phyloP scores from a whole-genome alignment of 2,888 invertebrate genomes.

The Heliothis peltigera region DNA sequence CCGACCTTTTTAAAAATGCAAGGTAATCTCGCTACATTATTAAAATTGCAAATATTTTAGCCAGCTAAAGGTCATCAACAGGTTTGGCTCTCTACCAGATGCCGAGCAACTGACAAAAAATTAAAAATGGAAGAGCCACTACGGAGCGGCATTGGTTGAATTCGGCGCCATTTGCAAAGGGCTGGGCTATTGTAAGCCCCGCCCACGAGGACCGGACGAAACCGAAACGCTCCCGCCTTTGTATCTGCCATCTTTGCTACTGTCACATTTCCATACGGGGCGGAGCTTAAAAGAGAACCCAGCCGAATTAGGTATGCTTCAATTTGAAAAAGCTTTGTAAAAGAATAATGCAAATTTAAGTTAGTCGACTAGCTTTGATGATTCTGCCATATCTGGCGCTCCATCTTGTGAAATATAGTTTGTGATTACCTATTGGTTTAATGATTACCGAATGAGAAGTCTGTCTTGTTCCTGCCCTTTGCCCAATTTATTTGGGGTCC shows the following conservation, averaged over 20 bases:
- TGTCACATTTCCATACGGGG: conserved; percentile 73
- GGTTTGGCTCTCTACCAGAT: conserved; percentile 43
- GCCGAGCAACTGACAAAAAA: conserved; percentile 64
- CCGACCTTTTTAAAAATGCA: not conserved
- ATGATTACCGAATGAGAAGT: not conserved
- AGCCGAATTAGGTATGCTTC: conserved; percentile 59
- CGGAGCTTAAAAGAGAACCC: conserved; percentile 71
- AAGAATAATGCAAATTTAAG: conserved; percentile 29
- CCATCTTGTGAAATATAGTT: conserved; percentile 37
- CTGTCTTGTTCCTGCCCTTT: no score
- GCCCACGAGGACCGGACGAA: conserved; percentile 76
- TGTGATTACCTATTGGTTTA: conserved; percentile 27
- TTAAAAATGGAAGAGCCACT: conserved; percentile 71
- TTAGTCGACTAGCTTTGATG: conserved; percentile 37
- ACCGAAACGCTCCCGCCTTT: conserved; percentile 75
- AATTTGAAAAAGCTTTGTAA: conserved; percentile 23
- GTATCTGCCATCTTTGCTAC: conserved; percentile 80
- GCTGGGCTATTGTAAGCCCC: conserved; percentile 76
- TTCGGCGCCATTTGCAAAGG: conserved; percentile 89
- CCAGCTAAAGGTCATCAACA: conserved; percentile 7
- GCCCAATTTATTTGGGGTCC: no score
- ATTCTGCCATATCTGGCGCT: conserved; percentile 21
- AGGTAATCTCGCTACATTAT: not conserved
- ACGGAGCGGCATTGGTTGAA: conserved; percentile 80
- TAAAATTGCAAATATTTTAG: conserved; percentile 1